phyloP scores from a whole-genome alignment of 2,888 invertebrate genomes.

The Melinaea menophilus region DNA sequence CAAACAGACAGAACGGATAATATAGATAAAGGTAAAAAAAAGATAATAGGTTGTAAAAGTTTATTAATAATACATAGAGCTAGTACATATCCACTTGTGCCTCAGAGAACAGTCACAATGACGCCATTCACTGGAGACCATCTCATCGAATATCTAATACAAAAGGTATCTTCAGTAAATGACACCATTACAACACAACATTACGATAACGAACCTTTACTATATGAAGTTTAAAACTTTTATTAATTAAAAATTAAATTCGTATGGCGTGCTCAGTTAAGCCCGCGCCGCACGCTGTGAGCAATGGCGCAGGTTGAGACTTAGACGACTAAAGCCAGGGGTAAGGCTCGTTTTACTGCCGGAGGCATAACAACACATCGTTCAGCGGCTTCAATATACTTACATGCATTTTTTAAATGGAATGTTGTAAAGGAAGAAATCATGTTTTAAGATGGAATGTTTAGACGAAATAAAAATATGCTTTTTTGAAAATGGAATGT shows the following conservation, averaged over 20 bases:
- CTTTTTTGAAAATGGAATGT: no score
- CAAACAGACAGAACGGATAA: not conserved
- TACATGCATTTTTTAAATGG: no score
- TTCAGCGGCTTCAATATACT: no score
- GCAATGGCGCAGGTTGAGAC: slow-evolving; percentile 30
- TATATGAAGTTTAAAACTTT: slow-evolving; percentile 42
- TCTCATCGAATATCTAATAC: slow-evolving; percentile 2
- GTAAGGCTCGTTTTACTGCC: slow-evolving; percentile 11
- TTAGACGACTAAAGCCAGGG: slow-evolving; percentile 14
- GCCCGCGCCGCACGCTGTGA: slow-evolving; percentile 29
- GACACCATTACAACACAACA: slow-evolving; percentile 41
- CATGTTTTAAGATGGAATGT: no score
- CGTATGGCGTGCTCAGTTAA: slow-evolving; percentile 50
- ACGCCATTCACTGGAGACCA: slow-evolving; percentile 43
- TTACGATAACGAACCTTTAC: slow-evolving; percentile 40
- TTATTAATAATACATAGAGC: slow-evolving; percentile 59
- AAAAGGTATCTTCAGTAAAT: slow-evolving; percentile 42
- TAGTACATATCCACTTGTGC: slow-evolving; percentile 53
- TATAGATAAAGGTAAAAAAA: not conserved
- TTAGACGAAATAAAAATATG: no score
- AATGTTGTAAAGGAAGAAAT: no score
- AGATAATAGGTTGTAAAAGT: slow-evolving; percentile 55
- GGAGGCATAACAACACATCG: not conserved
- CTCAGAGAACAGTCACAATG: slow-evolving; percentile 34
- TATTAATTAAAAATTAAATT: slow-evolving; percentile 50